These are phyloP conservation scores for Crotalus tigris DNA, from an alignment of 2,113 vertebrate genomes.

Conservation along the genomic window DNA sequence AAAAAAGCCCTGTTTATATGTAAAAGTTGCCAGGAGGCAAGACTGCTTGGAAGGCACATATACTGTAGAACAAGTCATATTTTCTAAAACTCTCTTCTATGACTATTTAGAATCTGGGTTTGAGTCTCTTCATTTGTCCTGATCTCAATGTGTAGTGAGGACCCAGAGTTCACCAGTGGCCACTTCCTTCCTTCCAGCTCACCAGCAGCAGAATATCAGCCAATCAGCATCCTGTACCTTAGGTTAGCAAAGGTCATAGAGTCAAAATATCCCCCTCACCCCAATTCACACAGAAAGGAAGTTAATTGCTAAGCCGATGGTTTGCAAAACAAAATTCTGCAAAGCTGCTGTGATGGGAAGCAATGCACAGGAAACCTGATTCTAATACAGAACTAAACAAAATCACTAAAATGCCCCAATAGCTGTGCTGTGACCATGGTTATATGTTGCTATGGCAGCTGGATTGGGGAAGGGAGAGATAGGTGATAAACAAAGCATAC, in stretches of 20 bases:
- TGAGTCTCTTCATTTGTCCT: not conserved
- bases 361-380: not conserved
- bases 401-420: not conserved
- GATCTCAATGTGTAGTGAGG: not conserved
- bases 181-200: not conserved
- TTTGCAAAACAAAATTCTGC: not conserved
- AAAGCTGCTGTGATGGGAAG: not conserved
- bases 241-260: not conserved
- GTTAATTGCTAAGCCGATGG: not conserved
- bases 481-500: not conserved
- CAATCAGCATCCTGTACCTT: not conserved
- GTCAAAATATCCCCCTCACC: not conserved
- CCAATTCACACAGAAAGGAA: not conserved
- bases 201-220: not conserved
- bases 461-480: not conserved
- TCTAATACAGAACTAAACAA: not conserved
- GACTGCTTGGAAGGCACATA: not conserved
- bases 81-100: not conserved
- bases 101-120: not conserved
- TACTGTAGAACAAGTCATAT: not conserved
- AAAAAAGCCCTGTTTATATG: too few species aligned
- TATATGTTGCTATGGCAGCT: not conserved
- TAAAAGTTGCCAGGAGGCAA: not conserved
- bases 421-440: not conserved
- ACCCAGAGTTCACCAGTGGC: not conserved